A percentile compares a stretch with the other conserved stretches of the same genome.
Conservation (phyloP, 2,113 vertebrate genomes). For the Malurus alboscapulatus region DNA sequence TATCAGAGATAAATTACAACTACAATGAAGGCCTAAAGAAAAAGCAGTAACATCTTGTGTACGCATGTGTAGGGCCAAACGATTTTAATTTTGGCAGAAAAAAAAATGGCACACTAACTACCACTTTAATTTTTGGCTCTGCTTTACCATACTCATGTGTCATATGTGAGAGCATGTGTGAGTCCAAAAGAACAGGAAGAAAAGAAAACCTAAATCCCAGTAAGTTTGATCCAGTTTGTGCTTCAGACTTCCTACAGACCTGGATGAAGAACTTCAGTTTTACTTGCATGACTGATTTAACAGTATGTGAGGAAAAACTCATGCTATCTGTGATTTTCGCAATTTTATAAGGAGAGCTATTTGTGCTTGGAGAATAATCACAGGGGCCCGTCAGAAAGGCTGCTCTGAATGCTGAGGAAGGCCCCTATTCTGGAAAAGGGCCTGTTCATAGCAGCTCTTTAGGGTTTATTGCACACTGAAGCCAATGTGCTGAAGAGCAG, state of each 20-base stretch:
- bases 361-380: neutral
- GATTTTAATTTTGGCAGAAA: neutral
- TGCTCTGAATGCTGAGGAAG: neutral
- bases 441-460: neutral
- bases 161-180: neutral
- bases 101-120: neutral
- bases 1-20: neutral
- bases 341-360: neutral
- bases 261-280: neutral
- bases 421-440: neutral
- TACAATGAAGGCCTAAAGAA: neutral
- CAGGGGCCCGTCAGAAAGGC: neutral
- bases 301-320: neutral
- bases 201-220: neutral
- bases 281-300: neutral
- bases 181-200: neutral
- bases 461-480: neutral
- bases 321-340: neutral
- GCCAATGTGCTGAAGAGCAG: neutral
- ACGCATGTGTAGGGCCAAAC: neutral
- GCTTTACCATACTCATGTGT: neutral
- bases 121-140: neutral
- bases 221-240: neutral
- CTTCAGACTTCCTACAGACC: neutral
- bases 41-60: neutral